Base-by-base conservation (phyloP, 37 sponge, comb jelly and placozoan species). In the Tethya wilhelma region DNA sequence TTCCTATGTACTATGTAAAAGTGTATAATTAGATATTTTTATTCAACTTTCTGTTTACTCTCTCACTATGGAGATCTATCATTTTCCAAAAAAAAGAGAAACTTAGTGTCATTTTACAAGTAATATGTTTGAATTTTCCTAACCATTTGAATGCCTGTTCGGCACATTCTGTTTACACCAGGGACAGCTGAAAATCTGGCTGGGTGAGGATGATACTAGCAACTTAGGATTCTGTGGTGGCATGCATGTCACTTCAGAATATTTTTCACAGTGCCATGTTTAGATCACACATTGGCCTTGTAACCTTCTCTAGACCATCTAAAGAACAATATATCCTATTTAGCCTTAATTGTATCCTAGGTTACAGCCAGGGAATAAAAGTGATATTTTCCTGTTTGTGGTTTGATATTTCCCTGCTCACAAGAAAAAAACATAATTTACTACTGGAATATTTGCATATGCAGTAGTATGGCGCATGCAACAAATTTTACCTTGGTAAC, bases 281-380 rank as follows among this genome's bases (percentile, higher is more conserved):
- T 70, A 11, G 45, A 4, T 17, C 45, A 49, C 53, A 49, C 53
- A 49, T 49, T 9, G 53, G 53, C 14, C 53, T 49, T 9, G 53
- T 63, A 25, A 63, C 26, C 64, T 63, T 63, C 64, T 63, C 64
- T 63, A 63, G 64, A 63, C 64, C 64, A 26, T 63, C 64, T 8
- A 63, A 29, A n/a, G 64, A 29, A 63, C 25, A 22, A 63, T 63
- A 53, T n/a, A 49, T 19, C 53, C 53, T 49, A 49, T 49, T 19
- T 49, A 49, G 14, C 9, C 53, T 49, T 19, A n/a, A n/a, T n/a
- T n/a, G n/a, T n/a, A n/a, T n/a, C n/a, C n/a, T n/a, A n/a, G n/a
- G n/a, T n/a, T n/a, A n/a, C n/a, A n/a, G n/a, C n/a, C n/a, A n/a
- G n/a, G n/a, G n/a, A n/a, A n/a, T n/a, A n/a, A n/a, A n/a, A n/a